A percentile compares a stretch with the other conserved stretches of the same genome.
These are phyloP conservation scores for Bos taurus DNA, from an alignment of 2,113 vertebrate species.

Conservation along the genomic window DNA sequence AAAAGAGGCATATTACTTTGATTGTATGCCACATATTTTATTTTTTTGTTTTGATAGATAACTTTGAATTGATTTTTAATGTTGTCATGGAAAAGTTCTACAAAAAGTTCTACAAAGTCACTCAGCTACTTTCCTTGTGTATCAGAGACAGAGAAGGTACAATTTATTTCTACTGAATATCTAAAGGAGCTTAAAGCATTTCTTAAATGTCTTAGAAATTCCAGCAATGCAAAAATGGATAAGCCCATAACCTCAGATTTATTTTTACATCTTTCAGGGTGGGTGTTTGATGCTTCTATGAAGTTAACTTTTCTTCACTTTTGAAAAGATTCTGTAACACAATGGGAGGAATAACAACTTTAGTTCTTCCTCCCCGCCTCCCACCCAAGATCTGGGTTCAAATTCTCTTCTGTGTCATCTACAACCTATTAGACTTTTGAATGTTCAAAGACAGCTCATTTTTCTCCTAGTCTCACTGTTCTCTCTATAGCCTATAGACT, in stretches of 20 bases:
- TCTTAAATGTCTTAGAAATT: not conserved
- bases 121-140: not conserved
- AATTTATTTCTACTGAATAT: not conserved
- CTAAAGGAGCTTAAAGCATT: not conserved
- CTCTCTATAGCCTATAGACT: not conserved
- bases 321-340: not conserved
- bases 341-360: not conserved
- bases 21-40: not conserved
- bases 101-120: not conserved
- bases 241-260: not conserved
- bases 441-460: not conserved
- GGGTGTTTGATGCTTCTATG: not conserved
- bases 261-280: not conserved
- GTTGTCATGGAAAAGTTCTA: not conserved
- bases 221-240: not conserved
- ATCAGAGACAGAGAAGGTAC: not conserved
- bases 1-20: not conserved
- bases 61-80: not conserved
- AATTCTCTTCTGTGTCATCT: not conserved
- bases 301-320: not conserved
- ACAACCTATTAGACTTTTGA: not conserved
- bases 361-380: rapidly evolving
- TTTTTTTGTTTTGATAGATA: not conserved
- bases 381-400: not conserved
- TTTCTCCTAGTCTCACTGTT: not conserved